phyloP scores from a whole-genome alignment of 2,888 invertebrate species.

The Trachelus iudaicus region DNA sequence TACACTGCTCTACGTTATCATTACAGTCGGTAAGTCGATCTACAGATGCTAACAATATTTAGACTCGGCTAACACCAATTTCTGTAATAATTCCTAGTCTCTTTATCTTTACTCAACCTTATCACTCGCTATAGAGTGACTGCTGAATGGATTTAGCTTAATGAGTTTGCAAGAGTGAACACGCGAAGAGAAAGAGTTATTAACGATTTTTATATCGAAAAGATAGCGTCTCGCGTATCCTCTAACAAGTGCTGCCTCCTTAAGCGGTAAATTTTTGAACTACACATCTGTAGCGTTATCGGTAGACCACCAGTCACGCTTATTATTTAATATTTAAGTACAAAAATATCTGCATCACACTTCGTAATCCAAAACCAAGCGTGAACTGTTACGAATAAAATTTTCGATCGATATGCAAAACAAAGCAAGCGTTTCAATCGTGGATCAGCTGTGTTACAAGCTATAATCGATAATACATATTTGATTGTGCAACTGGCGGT shows the following conservation, averaged over 20 bases:
- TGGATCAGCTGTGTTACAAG: background rate
- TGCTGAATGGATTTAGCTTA: background rate
- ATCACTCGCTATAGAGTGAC: background rate
- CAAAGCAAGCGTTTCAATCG: background rate
- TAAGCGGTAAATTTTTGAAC: background rate
- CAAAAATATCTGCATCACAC: background rate
- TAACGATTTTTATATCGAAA: background rate
- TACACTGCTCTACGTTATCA: background rate
- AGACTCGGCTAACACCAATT: background rate
- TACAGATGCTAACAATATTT: background rate
- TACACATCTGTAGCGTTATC: background rate
- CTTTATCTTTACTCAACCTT: background rate
- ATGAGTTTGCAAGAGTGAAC: background rate
- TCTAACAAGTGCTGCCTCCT: background rate
- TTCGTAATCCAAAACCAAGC: background rate
- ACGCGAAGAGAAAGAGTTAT: background rate
- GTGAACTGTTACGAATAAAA: background rate
- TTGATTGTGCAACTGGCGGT: background rate
- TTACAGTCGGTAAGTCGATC: background rate
- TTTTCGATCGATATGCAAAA: background rate
- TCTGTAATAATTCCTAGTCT: too few species aligned
- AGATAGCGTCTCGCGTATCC: background rate
- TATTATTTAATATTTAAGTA: background rate
- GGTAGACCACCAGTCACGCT: background rate
- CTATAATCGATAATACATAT: background rate